Evolutionary conservation across 1,140 invertebrate genomes (phyloP).

Genomic region (Colletes gigas): DNA sequence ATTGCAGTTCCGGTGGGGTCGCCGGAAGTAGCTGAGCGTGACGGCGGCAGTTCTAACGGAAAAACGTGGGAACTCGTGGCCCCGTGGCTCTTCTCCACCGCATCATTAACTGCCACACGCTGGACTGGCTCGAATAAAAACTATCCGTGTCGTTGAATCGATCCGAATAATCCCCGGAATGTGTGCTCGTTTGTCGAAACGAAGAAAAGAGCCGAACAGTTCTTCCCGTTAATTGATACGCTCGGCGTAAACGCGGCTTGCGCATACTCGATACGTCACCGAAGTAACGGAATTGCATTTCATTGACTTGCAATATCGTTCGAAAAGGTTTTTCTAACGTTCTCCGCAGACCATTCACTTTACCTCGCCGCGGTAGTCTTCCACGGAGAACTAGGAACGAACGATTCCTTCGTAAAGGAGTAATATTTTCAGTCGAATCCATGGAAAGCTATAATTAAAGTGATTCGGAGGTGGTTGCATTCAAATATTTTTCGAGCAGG

Average conservation of each 20-base stretch:
- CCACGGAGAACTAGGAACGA: background rate
- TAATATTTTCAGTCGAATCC: too few species aligned
- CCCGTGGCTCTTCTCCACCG: background rate
- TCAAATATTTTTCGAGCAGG: too few species aligned
- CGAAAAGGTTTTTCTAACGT: background rate
- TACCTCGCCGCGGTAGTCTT: background rate
- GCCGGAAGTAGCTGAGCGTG: constrained; percentile 75
- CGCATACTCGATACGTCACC: too few species aligned
- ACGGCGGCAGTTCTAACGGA: constrained; percentile 77
- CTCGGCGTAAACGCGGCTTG: too few species aligned
- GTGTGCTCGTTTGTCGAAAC: too few species aligned
- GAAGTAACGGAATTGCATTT: background rate
- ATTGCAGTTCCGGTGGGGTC: constrained; percentile 78
- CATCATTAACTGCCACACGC: constrained; percentile 32
- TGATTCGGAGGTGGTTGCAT: too few species aligned
- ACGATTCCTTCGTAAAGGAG: background rate
- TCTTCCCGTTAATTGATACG: too few species aligned
- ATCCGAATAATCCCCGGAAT: too few species aligned
- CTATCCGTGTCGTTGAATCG: too few species aligned
- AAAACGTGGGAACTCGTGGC: constrained; percentile 79
- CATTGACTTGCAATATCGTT: background rate
- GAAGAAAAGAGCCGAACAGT: too few species aligned
- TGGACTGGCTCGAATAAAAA: constrained; percentile 9
- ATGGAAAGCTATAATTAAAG: too few species aligned
- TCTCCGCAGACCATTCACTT: background rate